Evolutionary conservation across 92 coral and sea anemone genomes (phyloP), one percentile per base, ranked within the genome.

Genomic region (Epizoanthus fatuus): DNA sequence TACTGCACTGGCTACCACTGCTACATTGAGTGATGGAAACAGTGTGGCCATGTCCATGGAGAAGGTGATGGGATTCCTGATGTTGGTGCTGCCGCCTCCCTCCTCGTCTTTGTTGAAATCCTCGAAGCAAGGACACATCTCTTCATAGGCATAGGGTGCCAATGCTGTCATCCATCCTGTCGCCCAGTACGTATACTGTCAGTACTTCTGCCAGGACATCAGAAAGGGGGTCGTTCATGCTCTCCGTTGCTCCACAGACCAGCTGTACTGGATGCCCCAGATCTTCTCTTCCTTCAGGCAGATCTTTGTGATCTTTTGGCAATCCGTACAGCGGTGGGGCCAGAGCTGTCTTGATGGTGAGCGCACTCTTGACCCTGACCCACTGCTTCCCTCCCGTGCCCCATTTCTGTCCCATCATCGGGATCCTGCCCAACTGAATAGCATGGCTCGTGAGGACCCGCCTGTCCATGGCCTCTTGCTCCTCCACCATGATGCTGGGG

Each of bases 231-330:
- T 55, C 69, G 16, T 78, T 77, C 52, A n/a, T 57, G 29, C 82
- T 55, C n/a, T 68, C 51, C 7, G 54, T 68, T 11, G 74, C 53
- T 58, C 25, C 84, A 62, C 84, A 62, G n/a, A 79, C 84, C 25
- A 71, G 73, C n/a, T 71, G 68, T 14, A 79, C 84, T 44, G 84
- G 84, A 45, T 65, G 73, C 51, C 84, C 84, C 38, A 22, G 68
- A 20, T 59, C 52, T 54, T 79, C 72, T 2, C 74, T 47, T 37
- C 69, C 69, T 37, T n/a, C 38, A 19, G 69, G 69, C 14, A 58
- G 25, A 19, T 78, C 49, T 42, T 78, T 66, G 32, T 56, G 25
- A 59, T 58, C 53, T 20, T 78, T 58, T 29, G 71, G 29, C 4
- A 78, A 32, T 14, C 69, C 69, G 14, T 59, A 78, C 32, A 78